phyloP scores from a whole-genome alignment of 2,113 vertebrate genomes.

The Otis tarda region DNA sequence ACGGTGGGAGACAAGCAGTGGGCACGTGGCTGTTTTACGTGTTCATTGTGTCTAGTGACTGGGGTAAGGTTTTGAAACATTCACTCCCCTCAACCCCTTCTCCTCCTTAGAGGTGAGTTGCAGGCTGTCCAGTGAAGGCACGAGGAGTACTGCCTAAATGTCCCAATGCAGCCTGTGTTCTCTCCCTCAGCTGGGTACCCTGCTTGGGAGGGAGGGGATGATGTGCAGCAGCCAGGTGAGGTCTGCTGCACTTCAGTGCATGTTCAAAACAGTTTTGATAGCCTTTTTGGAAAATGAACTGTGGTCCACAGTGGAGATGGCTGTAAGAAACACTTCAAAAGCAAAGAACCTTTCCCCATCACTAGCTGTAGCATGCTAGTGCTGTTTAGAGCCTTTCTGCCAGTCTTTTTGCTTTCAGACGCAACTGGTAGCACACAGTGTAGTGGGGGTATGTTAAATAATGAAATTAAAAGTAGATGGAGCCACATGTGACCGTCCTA shows the following conservation, averaged over 20 bases:
- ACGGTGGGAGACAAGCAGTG: background rate
- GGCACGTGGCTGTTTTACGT: background rate
- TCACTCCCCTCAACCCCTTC: background rate
- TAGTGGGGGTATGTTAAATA: background rate
- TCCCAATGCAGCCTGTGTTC: background rate
- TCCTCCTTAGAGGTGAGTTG: background rate
- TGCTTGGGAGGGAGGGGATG: background rate
- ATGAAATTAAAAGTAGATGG: background rate
- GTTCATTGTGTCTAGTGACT: background rate
- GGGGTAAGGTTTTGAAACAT: background rate
- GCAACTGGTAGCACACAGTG: background rate
- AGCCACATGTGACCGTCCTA: fast-evolving
- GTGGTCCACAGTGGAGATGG: background rate
- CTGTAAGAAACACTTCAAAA: background rate
- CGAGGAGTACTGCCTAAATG: background rate
- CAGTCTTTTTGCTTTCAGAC: background rate
- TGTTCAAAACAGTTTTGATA: background rate
- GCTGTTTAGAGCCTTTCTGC: background rate
- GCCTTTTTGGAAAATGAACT: background rate
- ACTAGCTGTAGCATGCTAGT: background rate
- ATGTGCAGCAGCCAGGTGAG: background rate
- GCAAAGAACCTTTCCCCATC: background rate
- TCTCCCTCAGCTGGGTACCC: background rate
- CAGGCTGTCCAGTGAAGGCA: background rate
- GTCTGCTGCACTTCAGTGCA: background rate